phyloP scores from a whole-genome alignment of 2,113 vertebrate species.

The Emydura subglobosa region DNA sequence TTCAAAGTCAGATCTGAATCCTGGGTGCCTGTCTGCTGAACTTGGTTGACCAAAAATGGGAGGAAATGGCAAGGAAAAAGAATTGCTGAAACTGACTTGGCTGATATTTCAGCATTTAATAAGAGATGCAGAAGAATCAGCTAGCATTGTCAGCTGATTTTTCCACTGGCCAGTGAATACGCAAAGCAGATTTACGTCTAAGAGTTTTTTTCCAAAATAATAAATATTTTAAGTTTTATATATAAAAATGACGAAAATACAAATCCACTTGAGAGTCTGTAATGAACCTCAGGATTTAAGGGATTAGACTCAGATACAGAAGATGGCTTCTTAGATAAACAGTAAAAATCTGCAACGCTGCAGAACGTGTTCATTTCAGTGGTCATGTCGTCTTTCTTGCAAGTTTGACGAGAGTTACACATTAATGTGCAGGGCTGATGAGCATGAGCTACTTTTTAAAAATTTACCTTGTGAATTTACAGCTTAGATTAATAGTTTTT shows the following conservation, averaged over 20 bases:
- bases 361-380: rapidly evolving
- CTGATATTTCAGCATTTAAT: background rate
- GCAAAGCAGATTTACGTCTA: background rate
- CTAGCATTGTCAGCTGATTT: background rate
- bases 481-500: background rate
- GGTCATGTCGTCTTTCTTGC: background rate
- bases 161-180: background rate
- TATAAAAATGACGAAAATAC: background rate
- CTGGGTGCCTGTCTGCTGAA: background rate
- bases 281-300: background rate
- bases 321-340: background rate
- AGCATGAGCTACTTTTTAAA: background rate
- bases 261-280: too few species aligned
- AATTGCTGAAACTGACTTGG: background rate
- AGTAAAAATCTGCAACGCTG: background rate
- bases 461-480: rapidly evolving
- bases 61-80: background rate
- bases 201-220: background rate
- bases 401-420: rapidly evolving
- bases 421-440: rapidly evolving
- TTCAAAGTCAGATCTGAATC: rapidly evolving
- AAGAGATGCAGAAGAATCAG: background rate
- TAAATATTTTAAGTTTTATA: background rate
- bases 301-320: background rate
- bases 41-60: background rate